A percentile compares a stretch with the other conserved stretches of the same genome.
Conservation (phyloP, 2,888 invertebrate species). For the Parelbella ahira region DNA sequence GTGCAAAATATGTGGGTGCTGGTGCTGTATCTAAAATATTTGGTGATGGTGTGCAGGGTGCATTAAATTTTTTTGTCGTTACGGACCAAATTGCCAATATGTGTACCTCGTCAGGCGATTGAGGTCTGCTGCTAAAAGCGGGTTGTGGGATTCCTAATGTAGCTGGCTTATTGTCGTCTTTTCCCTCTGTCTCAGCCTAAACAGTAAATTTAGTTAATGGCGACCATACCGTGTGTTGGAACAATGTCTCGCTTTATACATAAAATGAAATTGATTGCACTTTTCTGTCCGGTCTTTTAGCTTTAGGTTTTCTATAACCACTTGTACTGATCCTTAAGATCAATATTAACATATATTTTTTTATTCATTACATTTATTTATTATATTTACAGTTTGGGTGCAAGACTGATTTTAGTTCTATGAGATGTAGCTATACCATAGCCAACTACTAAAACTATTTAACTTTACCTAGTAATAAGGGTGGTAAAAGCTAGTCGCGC, state of each 20-base stretch:
- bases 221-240: slow-evolving; percentile 49
- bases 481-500: too few relatives aligned
- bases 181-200: slow-evolving; percentile 67
- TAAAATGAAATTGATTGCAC: slow-evolving; percentile 21
- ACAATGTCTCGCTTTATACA: slow-evolving; percentile 11
- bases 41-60: slow-evolving; percentile 40
- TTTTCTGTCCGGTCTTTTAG: too few relatives aligned
- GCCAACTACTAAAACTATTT: too few relatives aligned
- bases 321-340: too few relatives aligned
- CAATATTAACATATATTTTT: too few relatives aligned
- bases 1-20: slow-evolving; percentile 29
- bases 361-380: too few relatives aligned
- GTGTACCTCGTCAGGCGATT: slow-evolving; percentile 65
- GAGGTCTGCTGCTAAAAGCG: slow-evolving; percentile 59
- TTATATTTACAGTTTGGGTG: too few relatives aligned
- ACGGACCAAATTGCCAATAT: slow-evolving; percentile 39
- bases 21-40: slow-evolving; percentile 28
- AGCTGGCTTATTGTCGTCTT: slow-evolving; percentile 52
- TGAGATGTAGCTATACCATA: too few relatives aligned
- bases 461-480: too few relatives aligned
- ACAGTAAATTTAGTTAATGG: slow-evolving; percentile 64
- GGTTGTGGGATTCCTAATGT: slow-evolving; percentile 64
- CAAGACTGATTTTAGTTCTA: too few relatives aligned
- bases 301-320: too few relatives aligned
- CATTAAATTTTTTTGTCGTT: slow-evolving; percentile 30